A percentile compares a stretch with the other conserved stretches of the same genome.
Evolutionary conservation across 2,797 vertebrate genomes (phyloP).

Genomic region (Silurus lanzhouensis): DNA sequence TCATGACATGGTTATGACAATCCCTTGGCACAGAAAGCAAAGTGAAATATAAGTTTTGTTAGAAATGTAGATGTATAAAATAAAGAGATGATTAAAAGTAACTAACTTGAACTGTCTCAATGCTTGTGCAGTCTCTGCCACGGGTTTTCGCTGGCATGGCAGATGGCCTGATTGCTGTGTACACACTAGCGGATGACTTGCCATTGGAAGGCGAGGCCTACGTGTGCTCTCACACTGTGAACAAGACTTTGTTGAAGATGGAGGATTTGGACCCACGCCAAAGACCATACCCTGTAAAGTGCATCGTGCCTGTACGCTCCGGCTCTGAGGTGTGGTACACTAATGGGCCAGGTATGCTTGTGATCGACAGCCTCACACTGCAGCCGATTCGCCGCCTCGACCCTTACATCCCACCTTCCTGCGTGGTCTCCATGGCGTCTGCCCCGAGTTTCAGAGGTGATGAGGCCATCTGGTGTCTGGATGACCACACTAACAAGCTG

Average conservation of each 20-base stretch:
- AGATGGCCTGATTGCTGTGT: slow-evolving; percentile 85
- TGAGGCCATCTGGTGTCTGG: slow-evolving; percentile 91
- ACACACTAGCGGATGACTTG: slow-evolving; percentile 76
- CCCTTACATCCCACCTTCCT: slow-evolving; percentile 78
- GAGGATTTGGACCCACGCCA: slow-evolving; percentile 85
- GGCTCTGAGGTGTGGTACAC: slow-evolving; percentile 91
- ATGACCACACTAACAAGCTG: slow-evolving; percentile 81
- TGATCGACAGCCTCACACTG: slow-evolving; percentile 79
- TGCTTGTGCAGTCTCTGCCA: slow-evolving; percentile 75
- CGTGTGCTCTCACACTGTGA: slow-evolving; percentile 90
- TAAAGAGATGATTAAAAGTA: not conserved
- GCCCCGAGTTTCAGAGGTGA: slow-evolving; percentile 81
- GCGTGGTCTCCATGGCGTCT: slow-evolving; percentile 76
- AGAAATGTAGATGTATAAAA: not conserved
- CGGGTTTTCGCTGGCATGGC: slow-evolving; percentile 88
- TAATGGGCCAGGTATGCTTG: slow-evolving; percentile 88
- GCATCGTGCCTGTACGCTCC: slow-evolving; percentile 81
- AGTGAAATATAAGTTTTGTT: not conserved
- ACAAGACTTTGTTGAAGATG: slow-evolving; percentile 83
- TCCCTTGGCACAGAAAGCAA: not conserved
- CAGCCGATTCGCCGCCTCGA: slow-evolving; percentile 83
- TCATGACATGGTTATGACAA: no score
- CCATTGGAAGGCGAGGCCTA: slow-evolving; percentile 84
- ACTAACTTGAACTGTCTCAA: not conserved
- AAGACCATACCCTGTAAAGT: slow-evolving; percentile 82